Percentiles rank a stretch among this genome's conserved stretches.
Evolutionary conservation across 1,140 invertebrate genomes (phyloP).

Genomic region (Drosophila santomea): DNA sequence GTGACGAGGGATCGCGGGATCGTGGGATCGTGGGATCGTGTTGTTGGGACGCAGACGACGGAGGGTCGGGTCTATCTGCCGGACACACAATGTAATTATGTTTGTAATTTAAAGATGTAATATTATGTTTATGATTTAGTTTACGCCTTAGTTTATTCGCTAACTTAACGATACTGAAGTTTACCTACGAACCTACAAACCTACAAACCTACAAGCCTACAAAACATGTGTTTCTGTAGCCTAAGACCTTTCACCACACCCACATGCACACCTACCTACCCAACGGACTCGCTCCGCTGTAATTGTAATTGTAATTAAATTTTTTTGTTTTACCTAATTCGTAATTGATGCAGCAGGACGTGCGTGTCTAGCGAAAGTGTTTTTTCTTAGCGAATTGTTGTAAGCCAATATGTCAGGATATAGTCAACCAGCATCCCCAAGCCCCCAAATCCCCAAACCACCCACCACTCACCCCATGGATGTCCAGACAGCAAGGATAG

Average conservation of each 20-base stretch:
- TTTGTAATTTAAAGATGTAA: slow-evolving; percentile 79
- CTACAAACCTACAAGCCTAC: no score
- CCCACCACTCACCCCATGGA: not conserved
- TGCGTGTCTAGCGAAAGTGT: slow-evolving; percentile 26
- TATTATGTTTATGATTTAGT: slow-evolving; percentile 75
- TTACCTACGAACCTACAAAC: slow-evolving; percentile 16
- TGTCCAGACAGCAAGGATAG: not conserved
- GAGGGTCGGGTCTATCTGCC: not conserved
- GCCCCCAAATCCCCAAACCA: not conserved
- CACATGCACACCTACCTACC: not conserved
- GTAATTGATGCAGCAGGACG: slow-evolving; percentile 20
- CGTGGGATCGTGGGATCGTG: slow-evolving; percentile 25
- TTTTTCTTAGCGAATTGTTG: slow-evolving; percentile 39
- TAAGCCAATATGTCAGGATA: slow-evolving; percentile 20
- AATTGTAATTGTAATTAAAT: slow-evolving; percentile 29
- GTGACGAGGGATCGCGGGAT: slow-evolving; percentile 3
- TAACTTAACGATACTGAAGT: slow-evolving; percentile 66
- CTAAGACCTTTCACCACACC: slow-evolving; percentile 12
- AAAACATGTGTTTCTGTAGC: slow-evolving; percentile 27
- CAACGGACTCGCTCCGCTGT: no score
- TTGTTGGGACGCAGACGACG: slow-evolving; percentile 28
- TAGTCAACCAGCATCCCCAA: slow-evolving; percentile 4
- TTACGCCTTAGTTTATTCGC: slow-evolving; percentile 70
- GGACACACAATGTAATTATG: slow-evolving; percentile 77
- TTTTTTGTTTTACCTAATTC: slow-evolving; percentile 35